Evolutionary conservation across 1,140 invertebrate species (phyloP), one percentile per base, ranked within the genome.

Genomic region (Temnothorax longispinosus): DNA sequence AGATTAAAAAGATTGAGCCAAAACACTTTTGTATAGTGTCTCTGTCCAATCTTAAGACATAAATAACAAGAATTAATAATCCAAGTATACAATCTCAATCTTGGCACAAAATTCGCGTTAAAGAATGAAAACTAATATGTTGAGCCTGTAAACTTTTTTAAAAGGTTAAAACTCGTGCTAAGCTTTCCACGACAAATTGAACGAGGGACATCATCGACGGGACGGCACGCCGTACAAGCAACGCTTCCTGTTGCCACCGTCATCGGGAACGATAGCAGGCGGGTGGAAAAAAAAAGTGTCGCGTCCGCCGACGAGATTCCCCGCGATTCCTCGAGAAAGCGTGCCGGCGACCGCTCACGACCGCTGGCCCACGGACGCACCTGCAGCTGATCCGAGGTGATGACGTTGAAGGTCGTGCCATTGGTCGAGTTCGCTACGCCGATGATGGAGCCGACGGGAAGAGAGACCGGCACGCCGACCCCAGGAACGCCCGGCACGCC

Each of bases 331-430:
- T 27, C 27, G 1, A 27, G 27, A 27, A 27, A 27, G 27, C 27
- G 27, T 27, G 27, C 27, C 27, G 27, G 27, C 27, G 27, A 27
- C 27, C 27, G 27, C 27, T 27, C 27, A 27, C 27, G 27, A 27
- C 18, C 3, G 52, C 7, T 15, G 41, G 11, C 1, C 10, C 10
- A 64, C 32, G 1, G 18, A 60, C 15, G 38, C 89, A 96, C 96
- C 93, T 97, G 97, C 88, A 98, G 94, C 92, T 98, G 97, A 89
- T 98, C 98, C 10, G 97, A 97, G 13, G 97, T 97, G 93, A 98
- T 98, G 91, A 98, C 97, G 95, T 98, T 98, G 94, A 98, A 98
- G 44, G 97, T 97, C 60, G 97, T 97, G 32, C 97, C 97, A 82
- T 95, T 94, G 88, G 90, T 92, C 8, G 95, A 93, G 86, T 95